Percentiles rank a stretch among this genome's conserved stretches.
These are phyloP conservation scores for Trypoxylus dichotomus DNA, from an alignment of 1,140 invertebrate genomes.

Conservation along the genomic window DNA sequence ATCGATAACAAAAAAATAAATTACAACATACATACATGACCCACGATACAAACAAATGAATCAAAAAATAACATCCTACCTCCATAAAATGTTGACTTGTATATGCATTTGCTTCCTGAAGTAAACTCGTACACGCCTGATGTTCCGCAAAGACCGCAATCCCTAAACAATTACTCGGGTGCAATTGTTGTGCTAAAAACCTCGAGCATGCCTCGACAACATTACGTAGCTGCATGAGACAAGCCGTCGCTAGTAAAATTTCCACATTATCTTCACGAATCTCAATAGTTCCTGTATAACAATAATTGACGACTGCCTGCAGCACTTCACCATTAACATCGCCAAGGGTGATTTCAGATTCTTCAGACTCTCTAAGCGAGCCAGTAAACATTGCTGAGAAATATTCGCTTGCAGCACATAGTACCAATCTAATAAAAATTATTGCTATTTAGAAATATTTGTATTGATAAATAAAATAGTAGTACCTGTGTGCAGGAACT, in stretches of 20 bases:
- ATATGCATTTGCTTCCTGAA: constrained; percentile 77
- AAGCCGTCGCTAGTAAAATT: constrained; percentile 81
- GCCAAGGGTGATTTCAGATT: constrained; percentile 81
- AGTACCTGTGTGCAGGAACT: constrained; percentile 57
- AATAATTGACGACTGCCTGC: constrained; percentile 80
- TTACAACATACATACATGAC: no score
- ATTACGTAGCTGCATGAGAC: constrained; percentile 82
- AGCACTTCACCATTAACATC: constrained; percentile 84
- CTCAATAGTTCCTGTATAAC: constrained; percentile 84
- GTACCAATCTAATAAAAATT: constrained; percentile 68
- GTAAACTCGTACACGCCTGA: constrained; percentile 78
- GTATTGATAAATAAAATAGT: background rate
- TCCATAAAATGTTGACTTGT: constrained; percentile 80
- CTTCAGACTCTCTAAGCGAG: constrained; percentile 79
- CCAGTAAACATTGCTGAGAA: constrained; percentile 95
- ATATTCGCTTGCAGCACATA: constrained; percentile 90
- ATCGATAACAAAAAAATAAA: no score
- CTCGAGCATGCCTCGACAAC: constrained; percentile 88
- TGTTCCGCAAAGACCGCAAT: constrained; percentile 91
- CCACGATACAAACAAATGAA: no score
- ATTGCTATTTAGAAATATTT: no score
- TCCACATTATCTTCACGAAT: constrained; percentile 82
- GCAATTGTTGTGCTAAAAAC: constrained; percentile 87
- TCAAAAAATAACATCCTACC: constrained; percentile 47
- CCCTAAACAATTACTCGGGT: constrained; percentile 92